phyloP scores from a whole-genome alignment of 2,797 vertebrate genomes.

The Chromobotia macracanthus region DNA sequence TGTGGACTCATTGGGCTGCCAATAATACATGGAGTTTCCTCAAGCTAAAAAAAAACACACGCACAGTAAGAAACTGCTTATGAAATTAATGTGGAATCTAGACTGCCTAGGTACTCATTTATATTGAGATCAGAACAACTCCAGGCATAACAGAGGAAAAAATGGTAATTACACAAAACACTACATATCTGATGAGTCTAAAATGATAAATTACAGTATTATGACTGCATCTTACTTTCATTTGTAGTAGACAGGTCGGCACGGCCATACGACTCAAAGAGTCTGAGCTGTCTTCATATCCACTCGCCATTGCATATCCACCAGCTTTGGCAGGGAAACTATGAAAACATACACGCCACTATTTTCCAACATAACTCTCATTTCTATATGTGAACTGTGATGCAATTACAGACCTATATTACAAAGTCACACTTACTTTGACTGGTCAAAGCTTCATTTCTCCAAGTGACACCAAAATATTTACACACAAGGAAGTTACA shows the following conservation, averaged over 20 bases:
- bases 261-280: slow-evolving; percentile 87
- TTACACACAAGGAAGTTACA: background rate
- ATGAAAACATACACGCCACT: slow-evolving; percentile 27
- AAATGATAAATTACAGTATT: background rate
- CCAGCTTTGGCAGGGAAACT: slow-evolving; percentile 91
- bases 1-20: slow-evolving; percentile 68
- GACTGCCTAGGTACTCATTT: too few species aligned
- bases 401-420: too few species aligned
- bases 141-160: too few species aligned
- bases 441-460: slow-evolving; percentile 80
- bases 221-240: slow-evolving; percentile 79
- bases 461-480: slow-evolving; percentile 84
- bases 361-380: too few species aligned
- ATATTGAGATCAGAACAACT: too few species aligned
- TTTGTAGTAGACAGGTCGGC: slow-evolving; percentile 89
- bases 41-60: slow-evolving; percentile 64
- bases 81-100: too few species aligned
- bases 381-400: too few species aligned
- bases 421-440: slow-evolving; percentile 84
- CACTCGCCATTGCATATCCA: slow-evolving; percentile 92
- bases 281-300: slow-evolving; percentile 91
- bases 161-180: too few species aligned
- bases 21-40: slow-evolving; percentile 59
- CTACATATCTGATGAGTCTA: too few species aligned
- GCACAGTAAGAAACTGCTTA: too few species aligned